Evolutionary conservation across 2,113 vertebrate genomes (phyloP).

Genomic region (Trogon melanurus): DNA sequence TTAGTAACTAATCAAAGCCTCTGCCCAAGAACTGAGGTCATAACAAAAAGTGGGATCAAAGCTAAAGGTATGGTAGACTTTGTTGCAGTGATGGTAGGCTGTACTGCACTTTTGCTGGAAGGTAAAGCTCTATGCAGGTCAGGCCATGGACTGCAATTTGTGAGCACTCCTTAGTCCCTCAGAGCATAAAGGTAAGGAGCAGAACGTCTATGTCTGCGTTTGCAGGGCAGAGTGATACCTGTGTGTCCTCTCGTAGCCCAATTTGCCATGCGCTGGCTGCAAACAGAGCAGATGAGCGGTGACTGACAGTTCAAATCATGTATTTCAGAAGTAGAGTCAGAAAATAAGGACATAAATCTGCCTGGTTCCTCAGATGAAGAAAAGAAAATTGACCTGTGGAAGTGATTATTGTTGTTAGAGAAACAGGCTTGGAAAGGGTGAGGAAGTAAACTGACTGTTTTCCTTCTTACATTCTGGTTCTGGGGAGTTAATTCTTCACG

Average conservation of each 20-base stretch:
- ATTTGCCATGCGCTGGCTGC: not conserved
- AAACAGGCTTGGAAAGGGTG: not conserved
- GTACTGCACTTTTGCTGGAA: not conserved
- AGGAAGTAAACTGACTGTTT: not conserved
- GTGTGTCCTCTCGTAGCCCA: not conserved
- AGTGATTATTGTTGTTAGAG: not conserved
- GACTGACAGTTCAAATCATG: too few species aligned
- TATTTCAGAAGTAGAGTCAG: not conserved
- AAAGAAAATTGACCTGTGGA: not conserved
- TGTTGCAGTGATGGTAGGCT: too few species aligned
- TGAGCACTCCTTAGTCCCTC: not conserved
- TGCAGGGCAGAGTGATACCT: not conserved
- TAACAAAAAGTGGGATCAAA: not conserved
- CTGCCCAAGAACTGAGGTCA: not conserved
- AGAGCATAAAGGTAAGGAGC: not conserved
- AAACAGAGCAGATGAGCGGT: not conserved
- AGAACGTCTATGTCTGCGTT: not conserved
- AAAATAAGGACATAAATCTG: not conserved
- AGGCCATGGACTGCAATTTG: rapidly evolving
- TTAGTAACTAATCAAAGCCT: not conserved
- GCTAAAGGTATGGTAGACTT: not conserved
- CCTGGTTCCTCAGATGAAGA: rapidly evolving
- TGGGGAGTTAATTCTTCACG: not conserved
- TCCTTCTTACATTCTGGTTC: not conserved
- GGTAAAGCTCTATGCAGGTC: not conserved